Base-by-base conservation (phyloP, 2,797 vertebrate genomes). In the Pelochelys cantorii region DNA sequence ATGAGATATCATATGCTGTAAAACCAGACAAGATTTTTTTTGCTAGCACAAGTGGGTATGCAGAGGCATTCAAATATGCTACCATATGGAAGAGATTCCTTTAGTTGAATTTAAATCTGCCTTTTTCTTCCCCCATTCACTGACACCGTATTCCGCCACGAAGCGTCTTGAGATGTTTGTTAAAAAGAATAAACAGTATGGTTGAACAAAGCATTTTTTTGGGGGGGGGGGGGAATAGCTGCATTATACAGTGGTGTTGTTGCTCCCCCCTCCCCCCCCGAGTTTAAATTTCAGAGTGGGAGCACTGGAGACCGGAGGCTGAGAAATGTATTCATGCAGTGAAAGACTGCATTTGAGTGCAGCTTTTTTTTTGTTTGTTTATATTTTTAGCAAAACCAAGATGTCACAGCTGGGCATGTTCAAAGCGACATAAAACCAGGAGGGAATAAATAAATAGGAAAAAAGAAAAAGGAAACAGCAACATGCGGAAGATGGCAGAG, bases 1-100 rank as follows among this genome's bases (percentile, higher is more conserved):
- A 85, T 97, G 97, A 97, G 93, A 87, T 97, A 96, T 97, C 97
- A 96, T 87, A 96, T 96, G 85, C 96, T 97, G 93, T 84, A 96
- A 97, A 97, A 96, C 93, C 89, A 96, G 94, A 90, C 90, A 93
- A 7, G 37, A 81, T 96, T 54, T 54, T 54, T 97, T 95, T 97
- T 95, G 92, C 96, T 93, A 94, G 93, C 84, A 96, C 86, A 71
- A 86, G 54, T 93, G 86, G 96, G 97, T 95, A 86, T 95, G 90
- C 77, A 91, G 91, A 94, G 84, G 60, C 86, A 42, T 68, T 92
- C 80, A 68, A 87, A 52, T 95, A 95, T 56, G 75, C 95, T 94
- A 71, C 82, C 5, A 23, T 93, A 85, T 77, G 75, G 71, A 68
- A 91, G 90, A 7, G 7, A 84, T 57, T 88, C 93, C 87, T 89